Base-by-base conservation (phyloP, 23 tunicate species). In the Ascidia mentula region DNA sequence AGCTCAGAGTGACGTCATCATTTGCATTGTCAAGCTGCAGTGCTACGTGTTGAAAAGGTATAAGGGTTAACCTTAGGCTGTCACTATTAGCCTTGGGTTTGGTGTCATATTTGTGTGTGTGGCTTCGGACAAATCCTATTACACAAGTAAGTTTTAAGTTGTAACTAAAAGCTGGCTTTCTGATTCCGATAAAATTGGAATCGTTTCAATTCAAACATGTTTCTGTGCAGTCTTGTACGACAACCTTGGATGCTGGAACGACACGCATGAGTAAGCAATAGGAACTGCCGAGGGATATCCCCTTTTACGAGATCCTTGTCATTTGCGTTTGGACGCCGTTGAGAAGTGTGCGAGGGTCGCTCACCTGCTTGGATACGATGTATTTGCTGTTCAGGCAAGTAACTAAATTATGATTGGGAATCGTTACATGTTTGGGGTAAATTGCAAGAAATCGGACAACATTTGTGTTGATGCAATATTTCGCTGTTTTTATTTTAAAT, bases 261-360 rank as follows among this genome's bases (percentile, higher is more conserved):
- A 53, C 65, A 53, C 65, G 24, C 22, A 53, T 9, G 12, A 53
- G 24, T 28, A 28, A 53, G 65, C 65, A 1, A 53, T 53, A 20
- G 28, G 28, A 26, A 53, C 65, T 20, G 65, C 65, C 22, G 65
- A 53, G 65, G 65, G 65, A 53, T 28, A 53, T 53, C 65, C 65
- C 65, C 65, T 53, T 3, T 53, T 53, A 28, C 65, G 65, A 53
- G 65, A 53, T 9, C 65, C 65, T 1, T 53, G 65, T 53, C 65
- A 53, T 53, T 53, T 53, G 65, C 22, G 65, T 3, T 28, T 53
- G 22, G 65, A 53, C 13, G 28, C 65, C 13, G 65, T 53, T 53
- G 65, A 53, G 28, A 53, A 53, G 24, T 53, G 65, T 53, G 65
- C 65, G 65, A 53, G 65, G 13, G 65, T 53, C 24, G 65, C 65